These are phyloP conservation scores for Oryzias celebensis DNA, from an alignment of 2,113 vertebrate genomes.

Conservation along the genomic window DNA sequence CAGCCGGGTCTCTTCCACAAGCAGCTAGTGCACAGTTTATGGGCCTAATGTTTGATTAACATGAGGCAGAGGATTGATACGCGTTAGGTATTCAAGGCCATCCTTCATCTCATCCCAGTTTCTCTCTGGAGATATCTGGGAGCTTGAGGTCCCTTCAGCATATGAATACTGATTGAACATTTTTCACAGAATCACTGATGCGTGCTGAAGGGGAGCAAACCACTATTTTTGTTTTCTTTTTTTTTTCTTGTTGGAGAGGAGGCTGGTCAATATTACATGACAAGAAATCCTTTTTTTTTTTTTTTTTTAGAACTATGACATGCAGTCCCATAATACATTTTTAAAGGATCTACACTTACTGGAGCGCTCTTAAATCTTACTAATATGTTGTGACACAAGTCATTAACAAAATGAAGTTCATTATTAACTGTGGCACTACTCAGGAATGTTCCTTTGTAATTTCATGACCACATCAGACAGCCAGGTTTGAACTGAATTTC, in stretches of 20 bases:
- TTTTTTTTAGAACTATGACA: too few species aligned
- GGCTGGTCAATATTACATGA: slow-evolving; percentile 40
- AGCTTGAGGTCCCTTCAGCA: slow-evolving; percentile 56
- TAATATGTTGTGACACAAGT: too few species aligned
- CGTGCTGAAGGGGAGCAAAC: slow-evolving; percentile 47
- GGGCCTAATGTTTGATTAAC: slow-evolving; percentile 70
- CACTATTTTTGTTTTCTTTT: slow-evolving; percentile 18
- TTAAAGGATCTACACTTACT: too few species aligned
- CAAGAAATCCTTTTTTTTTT: background rate
- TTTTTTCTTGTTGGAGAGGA: slow-evolving; percentile 7
- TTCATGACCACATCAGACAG: too few species aligned
- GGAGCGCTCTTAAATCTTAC: too few species aligned
- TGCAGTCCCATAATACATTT: too few species aligned
- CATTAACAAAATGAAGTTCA: too few species aligned
- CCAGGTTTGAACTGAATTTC: too few species aligned
- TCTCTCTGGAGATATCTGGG: slow-evolving; percentile 64
- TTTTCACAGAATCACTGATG: slow-evolving; percentile 59
- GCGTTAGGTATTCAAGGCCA: slow-evolving; percentile 68
- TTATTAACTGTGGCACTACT: too few species aligned
- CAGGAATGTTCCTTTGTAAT: too few species aligned
- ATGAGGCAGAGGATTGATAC: slow-evolving; percentile 55
- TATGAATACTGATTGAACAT: slow-evolving; percentile 76
- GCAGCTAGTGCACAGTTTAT: slow-evolving; percentile 59
- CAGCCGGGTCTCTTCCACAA: slow-evolving; percentile 51
- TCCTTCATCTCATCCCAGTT: slow-evolving; percentile 58